Evolutionary conservation across 92 coral and sea anemone genomes (phyloP).

Genomic region (Hydrozoanthus gracilis): DNA sequence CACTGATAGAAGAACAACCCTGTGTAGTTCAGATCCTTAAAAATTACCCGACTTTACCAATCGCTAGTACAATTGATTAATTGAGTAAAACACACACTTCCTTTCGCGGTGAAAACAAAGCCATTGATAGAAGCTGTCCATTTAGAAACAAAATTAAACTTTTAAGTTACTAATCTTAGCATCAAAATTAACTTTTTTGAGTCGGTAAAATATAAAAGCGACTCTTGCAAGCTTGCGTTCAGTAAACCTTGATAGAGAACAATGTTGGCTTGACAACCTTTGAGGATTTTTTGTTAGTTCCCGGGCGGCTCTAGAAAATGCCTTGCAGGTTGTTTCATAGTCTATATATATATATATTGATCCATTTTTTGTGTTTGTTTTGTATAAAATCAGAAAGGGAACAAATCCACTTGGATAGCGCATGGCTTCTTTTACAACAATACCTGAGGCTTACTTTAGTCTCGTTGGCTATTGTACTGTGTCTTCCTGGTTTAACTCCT

Average conservation of each 20-base stretch:
- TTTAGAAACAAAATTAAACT: conserved; percentile 36
- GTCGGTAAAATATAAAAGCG: conserved; percentile 29
- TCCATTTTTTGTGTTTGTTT: background rate
- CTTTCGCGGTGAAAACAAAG: conserved; percentile 40
- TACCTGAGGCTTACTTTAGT: background rate
- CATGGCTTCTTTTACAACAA: background rate
- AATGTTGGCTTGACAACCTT: conserved; percentile 4
- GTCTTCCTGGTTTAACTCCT: background rate
- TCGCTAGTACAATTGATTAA: conserved; percentile 20
- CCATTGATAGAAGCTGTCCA: conserved; percentile 17
- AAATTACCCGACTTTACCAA: background rate
- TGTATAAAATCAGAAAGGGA: background rate
- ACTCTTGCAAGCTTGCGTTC: background rate
- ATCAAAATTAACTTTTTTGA: background rate
- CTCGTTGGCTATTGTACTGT: too few species aligned
- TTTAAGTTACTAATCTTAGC: conserved; percentile 15
- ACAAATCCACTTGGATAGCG: background rate
- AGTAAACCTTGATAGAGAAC: background rate
- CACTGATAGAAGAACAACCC: background rate
- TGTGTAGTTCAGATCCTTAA: background rate
- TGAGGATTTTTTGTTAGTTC: background rate
- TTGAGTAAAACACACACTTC: conserved; percentile 26
- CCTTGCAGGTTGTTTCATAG: background rate
- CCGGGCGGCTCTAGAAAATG: background rate
- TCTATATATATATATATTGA: background rate